Evolutionary conservation across 2,113 vertebrate species (phyloP).

Genomic region (Oreochromis niloticus): DNA sequence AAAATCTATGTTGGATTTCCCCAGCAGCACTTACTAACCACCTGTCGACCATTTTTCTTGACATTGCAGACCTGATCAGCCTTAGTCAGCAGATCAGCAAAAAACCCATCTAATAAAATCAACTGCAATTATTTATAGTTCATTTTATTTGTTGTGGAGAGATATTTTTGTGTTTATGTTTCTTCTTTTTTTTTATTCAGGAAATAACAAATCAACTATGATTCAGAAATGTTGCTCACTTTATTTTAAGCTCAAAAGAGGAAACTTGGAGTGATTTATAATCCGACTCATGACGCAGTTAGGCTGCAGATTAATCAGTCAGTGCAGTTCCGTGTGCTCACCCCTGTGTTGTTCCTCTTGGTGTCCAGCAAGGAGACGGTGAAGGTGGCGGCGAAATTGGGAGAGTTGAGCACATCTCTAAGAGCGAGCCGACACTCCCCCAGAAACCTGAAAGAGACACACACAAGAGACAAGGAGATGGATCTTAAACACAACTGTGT

Average conservation of each 20-base stretch:
- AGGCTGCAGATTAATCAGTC: neutral
- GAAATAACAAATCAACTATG: neutral
- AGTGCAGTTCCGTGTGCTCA: slow-evolving; percentile 33
- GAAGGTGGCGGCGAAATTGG: slow-evolving; percentile 82
- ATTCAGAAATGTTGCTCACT: neutral
- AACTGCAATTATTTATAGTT: neutral
- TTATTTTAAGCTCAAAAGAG: slow-evolving; percentile 11
- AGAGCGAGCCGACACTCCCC: slow-evolving; percentile 82
- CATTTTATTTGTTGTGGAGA: neutral
- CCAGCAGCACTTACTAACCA: neutral
- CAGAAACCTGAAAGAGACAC: slow-evolving; percentile 77
- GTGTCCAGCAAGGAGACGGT: slow-evolving; percentile 82
- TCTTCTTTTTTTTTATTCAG: neutral
- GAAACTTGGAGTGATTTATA: slow-evolving; percentile 2
- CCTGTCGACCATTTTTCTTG: neutral
- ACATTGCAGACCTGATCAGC: neutral
- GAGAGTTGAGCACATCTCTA: slow-evolving; percentile 80
- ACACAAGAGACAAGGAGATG: neutral
- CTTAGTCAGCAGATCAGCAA: neutral
- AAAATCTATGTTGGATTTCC: neutral
- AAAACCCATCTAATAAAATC: neutral
- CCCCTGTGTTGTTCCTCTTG: slow-evolving; percentile 87
- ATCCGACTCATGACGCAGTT: neutral
- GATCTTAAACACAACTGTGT: neutral
- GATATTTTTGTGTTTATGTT: neutral